A percentile compares a stretch with the other conserved stretches of the same genome.
Evolutionary conservation across 1,140 invertebrate genomes (phyloP).

Genomic region (Drosophila virilis): DNA sequence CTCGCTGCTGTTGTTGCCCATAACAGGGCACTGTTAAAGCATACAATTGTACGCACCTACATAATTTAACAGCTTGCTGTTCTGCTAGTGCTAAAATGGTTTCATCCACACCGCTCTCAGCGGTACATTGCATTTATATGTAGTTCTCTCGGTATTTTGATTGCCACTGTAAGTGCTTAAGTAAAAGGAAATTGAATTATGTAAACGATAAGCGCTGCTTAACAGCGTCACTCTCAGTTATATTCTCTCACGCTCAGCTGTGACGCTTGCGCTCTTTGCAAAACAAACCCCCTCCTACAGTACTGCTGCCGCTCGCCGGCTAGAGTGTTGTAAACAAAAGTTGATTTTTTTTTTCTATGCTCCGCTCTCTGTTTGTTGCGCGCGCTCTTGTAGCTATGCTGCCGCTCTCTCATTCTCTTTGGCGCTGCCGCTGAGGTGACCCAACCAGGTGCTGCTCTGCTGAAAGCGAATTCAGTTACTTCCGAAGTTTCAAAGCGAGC

Average conservation of each 20-base stretch:
- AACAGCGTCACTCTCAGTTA: slow-evolving; percentile 36
- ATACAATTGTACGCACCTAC: slow-evolving; percentile 18
- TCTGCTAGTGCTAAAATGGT: slow-evolving; percentile 15
- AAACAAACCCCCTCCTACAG: slow-evolving; percentile 20
- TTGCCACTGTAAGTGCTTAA: slow-evolving; percentile 49
- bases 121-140: slow-evolving; percentile 2
- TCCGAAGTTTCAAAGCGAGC: slow-evolving; percentile 65
- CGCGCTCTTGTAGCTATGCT: slow-evolving; percentile 10
- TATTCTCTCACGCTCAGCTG: slow-evolving; percentile 38
- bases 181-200: slow-evolving; percentile 62
- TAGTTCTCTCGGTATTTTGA: slow-evolving; percentile 43
- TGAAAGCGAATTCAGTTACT: slow-evolving; percentile 78
- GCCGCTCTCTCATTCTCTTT: slow-evolving; percentile 18
- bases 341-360: slow-evolving; percentile 43
- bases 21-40: slow-evolving; percentile 43
- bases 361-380: slow-evolving; percentile 30
- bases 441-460: slow-evolving; percentile 65
- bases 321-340: slow-evolving; percentile 61
- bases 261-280: slow-evolving; percentile 41
- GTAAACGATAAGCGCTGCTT: slow-evolving; percentile 55
- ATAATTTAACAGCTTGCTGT: slow-evolving; percentile 28
- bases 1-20: slow-evolving; percentile 46
- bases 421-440: slow-evolving; percentile 48
- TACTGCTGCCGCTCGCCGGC: slow-evolving; percentile 34
- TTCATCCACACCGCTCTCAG: slow-evolving; percentile 10